Percentiles rank a stretch among this genome's conserved stretches.
Conservation (phyloP, 2,888 invertebrate species). For the Thysanoteuthis rhombus region DNA sequence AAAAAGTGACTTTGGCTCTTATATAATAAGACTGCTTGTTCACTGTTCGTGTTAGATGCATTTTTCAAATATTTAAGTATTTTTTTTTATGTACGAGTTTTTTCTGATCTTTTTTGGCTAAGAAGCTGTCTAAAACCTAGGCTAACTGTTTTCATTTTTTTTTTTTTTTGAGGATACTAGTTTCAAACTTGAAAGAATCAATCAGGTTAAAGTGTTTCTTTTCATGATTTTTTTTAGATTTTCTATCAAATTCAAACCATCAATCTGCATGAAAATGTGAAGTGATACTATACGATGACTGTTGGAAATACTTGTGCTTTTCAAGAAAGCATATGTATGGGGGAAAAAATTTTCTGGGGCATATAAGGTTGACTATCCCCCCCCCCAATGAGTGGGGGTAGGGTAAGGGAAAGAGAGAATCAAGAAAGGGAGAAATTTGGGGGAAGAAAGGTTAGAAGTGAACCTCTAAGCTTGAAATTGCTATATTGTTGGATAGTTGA, state of each 20-base stretch:
- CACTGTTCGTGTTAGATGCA: too few relatives aligned
- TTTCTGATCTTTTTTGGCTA: background rate
- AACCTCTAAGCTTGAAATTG: too few relatives aligned
- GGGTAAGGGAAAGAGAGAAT: too few relatives aligned
- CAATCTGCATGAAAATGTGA: background rate
- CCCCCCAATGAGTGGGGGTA: too few relatives aligned
- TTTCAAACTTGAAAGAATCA: background rate
- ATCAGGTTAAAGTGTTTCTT: background rate
- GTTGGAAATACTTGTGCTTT: background rate
- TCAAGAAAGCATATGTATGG: background rate
- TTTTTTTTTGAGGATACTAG: background rate
- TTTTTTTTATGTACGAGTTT: background rate
- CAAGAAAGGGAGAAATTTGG: too few relatives aligned
- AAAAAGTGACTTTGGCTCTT: too few relatives aligned
- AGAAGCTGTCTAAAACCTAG: too few relatives aligned
- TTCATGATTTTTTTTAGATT: background rate
- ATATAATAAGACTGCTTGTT: too few relatives aligned
- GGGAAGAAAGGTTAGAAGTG: too few relatives aligned
- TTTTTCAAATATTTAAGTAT: background rate
- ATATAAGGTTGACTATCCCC: too few relatives aligned
- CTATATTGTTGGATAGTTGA: too few relatives aligned
- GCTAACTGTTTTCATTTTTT: background rate
- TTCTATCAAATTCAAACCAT: background rate
- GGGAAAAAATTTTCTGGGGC: too few relatives aligned
- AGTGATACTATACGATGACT: background rate